phyloP scores from a whole-genome alignment of 2,888 invertebrate genomes.

The Netelia melanura region DNA sequence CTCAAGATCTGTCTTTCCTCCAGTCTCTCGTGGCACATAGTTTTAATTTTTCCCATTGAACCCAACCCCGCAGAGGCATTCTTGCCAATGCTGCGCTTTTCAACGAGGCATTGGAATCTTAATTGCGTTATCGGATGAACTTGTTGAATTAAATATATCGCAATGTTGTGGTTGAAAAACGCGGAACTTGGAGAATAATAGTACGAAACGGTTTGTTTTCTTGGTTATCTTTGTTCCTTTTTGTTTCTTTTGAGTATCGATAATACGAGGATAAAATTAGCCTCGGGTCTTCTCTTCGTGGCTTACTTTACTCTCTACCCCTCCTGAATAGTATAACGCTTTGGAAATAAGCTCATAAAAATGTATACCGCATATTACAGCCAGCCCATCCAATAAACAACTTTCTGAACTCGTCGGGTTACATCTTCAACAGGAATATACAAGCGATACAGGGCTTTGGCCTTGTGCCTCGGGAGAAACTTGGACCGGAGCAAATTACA shows the following conservation, averaged over 20 bases:
- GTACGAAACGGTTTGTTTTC: not conserved
- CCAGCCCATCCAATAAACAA: too few relatives aligned
- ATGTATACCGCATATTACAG: too few relatives aligned
- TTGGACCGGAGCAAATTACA: not conserved
- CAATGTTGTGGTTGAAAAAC: not conserved
- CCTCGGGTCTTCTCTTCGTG: too few relatives aligned
- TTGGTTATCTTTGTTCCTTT: not conserved
- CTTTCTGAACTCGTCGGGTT: too few relatives aligned
- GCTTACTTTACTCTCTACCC: too few relatives aligned
- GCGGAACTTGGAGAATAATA: not conserved
- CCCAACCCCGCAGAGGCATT: not conserved
- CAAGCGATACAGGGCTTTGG: too few relatives aligned
- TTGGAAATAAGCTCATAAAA: too few relatives aligned
- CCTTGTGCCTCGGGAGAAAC: too few relatives aligned
- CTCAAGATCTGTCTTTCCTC: not conserved
- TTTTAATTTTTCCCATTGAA: not conserved
- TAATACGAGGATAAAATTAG: too few relatives aligned
- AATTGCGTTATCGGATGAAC: slow-evolving; percentile 38
- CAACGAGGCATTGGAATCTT: slow-evolving; percentile 35
- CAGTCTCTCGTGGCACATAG: not conserved
- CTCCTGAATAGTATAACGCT: too few relatives aligned
- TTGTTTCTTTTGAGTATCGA: too few relatives aligned
- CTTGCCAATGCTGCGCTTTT: slow-evolving; percentile 13
- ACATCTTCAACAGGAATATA: too few relatives aligned
- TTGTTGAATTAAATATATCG: slow-evolving; percentile 28